Evolutionary conservation across 2,888 invertebrate genomes (phyloP).

Genomic region (Leptodirus hochenwartii): DNA sequence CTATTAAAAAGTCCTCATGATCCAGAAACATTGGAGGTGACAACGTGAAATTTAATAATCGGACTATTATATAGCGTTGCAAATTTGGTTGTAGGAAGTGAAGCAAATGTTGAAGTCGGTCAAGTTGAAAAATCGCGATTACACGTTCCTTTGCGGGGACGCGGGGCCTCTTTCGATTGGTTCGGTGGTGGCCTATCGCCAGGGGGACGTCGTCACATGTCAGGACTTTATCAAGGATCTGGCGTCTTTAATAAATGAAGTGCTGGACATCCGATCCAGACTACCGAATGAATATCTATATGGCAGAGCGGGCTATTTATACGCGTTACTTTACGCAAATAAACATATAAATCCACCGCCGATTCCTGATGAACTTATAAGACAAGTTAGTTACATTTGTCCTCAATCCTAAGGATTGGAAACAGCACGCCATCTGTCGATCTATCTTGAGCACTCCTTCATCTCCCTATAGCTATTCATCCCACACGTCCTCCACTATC

Average conservation of each 20-base stretch:
- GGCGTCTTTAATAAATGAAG: constrained; percentile 18
- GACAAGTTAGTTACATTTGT: constrained; percentile 38
- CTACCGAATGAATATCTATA: constrained; percentile 70
- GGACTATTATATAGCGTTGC: too few species aligned
- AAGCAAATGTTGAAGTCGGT: too few species aligned
- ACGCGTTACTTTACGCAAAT: constrained; percentile 56
- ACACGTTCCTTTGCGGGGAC: constrained; percentile 52
- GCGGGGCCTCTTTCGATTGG: constrained; percentile 45
- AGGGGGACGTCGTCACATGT: constrained; percentile 17
- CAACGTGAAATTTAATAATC: too few species aligned
- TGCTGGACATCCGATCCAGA: constrained; percentile 31
- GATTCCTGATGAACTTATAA: constrained; percentile 38
- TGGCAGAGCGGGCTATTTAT: constrained; percentile 71
- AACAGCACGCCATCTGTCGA: too few species aligned
- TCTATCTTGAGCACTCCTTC: too few species aligned
- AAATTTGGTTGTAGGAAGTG: too few species aligned
- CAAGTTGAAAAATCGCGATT: too few species aligned
- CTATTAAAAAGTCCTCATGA: constrained; percentile 27
- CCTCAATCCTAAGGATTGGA: too few species aligned
- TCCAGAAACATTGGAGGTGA: constrained; percentile 19
- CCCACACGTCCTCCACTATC: too few species aligned
- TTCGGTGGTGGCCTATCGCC: constrained; percentile 36
- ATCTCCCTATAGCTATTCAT: too few species aligned
- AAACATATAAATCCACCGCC: constrained; percentile 39
- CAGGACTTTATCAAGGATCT: constrained; percentile 8